Evolutionary conservation across 2,888 invertebrate genomes (phyloP).

Genomic region (Sinodicranocentrus sp.): DNA sequence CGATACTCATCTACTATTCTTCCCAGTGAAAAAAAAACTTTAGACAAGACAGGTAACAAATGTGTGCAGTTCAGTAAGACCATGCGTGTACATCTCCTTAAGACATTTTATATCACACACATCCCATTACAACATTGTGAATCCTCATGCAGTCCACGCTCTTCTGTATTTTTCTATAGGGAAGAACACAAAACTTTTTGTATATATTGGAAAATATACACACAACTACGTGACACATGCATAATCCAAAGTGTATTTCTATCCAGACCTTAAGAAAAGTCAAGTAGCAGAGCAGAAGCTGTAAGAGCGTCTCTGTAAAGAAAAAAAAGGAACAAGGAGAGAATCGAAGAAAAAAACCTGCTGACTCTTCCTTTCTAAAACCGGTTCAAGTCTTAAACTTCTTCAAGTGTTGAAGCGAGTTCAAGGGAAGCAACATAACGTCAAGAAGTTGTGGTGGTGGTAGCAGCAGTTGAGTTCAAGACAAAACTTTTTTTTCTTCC

Average conservation of each 20-base stretch:
- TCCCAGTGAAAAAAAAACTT: background rate
- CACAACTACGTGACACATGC: constrained; percentile 57
- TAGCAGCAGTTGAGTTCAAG: too few relatives aligned
- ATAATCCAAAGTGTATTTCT: too few relatives aligned
- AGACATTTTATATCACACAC: background rate
- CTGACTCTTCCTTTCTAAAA: constrained; percentile 66
- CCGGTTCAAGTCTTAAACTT: constrained; percentile 43
- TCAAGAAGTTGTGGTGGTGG: background rate
- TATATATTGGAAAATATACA: too few relatives aligned
- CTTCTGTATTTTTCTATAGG: background rate
- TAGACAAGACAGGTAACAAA: constrained; percentile 35
- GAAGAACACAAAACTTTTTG: too few relatives aligned
- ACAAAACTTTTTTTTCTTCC: too few relatives aligned
- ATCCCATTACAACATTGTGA: background rate
- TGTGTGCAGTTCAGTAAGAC: constrained; percentile 13
- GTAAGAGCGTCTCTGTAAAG: background rate
- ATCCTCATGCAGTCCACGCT: background rate
- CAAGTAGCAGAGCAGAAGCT: constrained; percentile 25
- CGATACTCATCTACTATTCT: background rate
- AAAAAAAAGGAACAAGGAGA: background rate
- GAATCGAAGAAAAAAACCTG: constrained; percentile 51
- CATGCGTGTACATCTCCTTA: too few relatives aligned
- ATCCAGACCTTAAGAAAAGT: constrained; percentile 39
- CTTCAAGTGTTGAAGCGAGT: constrained; percentile 14
- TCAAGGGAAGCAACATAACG: constrained; percentile 39